Evolutionary conservation across 2,113 vertebrate genomes (phyloP), one percentile per base, ranked within the genome.

Genomic region (Oryzias woworae): DNA sequence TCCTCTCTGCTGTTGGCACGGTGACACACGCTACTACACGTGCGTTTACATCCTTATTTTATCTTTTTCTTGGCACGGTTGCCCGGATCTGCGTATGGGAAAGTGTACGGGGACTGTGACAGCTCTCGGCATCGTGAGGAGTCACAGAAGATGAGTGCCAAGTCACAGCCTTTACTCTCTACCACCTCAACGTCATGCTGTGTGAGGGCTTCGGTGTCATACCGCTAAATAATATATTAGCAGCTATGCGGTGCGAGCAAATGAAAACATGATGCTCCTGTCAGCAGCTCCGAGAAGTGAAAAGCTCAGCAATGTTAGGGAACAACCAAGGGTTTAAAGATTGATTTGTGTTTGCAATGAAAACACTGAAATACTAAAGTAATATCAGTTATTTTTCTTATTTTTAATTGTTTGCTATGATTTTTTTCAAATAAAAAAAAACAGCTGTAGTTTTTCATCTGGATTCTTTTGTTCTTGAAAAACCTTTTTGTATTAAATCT

Each of bases 61-160:
- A 12, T 50, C 1, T 52, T 53, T 20, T 52, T 53, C 41, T 41
- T 53, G 18, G 26, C 20, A 22, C 7, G 7, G 36, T 42, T 18
- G 57, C 43, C 55, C 55, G 53, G 3, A 18, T 7, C 17, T 44
- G 24, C 56, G 36, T 23, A 57, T 14, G 3, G 41, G 5, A 2
- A 58, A 20, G 20, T 76, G 80, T 80, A 66, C 36, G 68, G 58
- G 41, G 16, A 58, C 58, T 10, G 53, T 64, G 81, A 52, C 66
- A 69, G 77, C 77, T 70, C 62, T 57, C 66, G 50, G 58, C 62
- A 59, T 46, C 84, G 47, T 73, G 70, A 76, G 77, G 78, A 78
- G 72, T 71, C 78, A 69, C 20, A 58, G 67, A 75, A 69, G 52
- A 53, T 8, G 58, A 46, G 51, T 69, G 76, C 73, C 80, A 81